These are phyloP conservation scores for Syrmaticus mikado DNA, from an alignment of 2,113 vertebrate genomes.

Conservation along the genomic window DNA sequence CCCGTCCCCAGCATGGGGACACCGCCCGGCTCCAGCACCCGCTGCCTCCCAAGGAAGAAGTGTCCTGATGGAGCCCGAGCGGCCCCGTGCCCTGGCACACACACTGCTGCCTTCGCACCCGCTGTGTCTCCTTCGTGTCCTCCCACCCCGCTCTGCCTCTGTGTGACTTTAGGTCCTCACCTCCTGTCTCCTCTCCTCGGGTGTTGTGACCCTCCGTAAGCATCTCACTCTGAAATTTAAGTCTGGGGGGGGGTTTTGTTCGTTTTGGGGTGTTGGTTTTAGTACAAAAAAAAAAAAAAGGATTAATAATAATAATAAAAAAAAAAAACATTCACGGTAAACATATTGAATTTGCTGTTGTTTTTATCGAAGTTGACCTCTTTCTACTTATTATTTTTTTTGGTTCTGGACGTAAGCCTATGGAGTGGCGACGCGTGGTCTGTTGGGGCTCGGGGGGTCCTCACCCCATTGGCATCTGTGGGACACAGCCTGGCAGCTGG, in stretches of 20 bases:
- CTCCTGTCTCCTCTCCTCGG: slow-evolving; percentile 45
- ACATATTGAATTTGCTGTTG: no score
- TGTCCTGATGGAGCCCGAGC: slow-evolving; percentile 31
- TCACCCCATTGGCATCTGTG: neutral
- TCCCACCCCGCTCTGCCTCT: slow-evolving; percentile 17
- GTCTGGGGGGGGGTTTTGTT: neutral
- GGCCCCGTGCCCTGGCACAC: slow-evolving; percentile 19
- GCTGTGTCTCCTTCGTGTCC: neutral
- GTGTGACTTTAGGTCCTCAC: slow-evolving; percentile 48
- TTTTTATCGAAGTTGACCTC: no score
- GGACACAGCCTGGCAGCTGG: no score
- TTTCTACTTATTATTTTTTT: no score
- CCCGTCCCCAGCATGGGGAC: neutral
- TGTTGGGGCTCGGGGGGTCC: neutral
- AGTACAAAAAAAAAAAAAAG: no score
- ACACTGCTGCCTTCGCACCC: neutral
- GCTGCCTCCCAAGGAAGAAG: slow-evolving; percentile 4
- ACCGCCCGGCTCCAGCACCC: neutral
- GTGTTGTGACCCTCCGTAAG: slow-evolving; percentile 70
- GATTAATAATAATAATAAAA: no score
- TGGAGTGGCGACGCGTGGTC: neutral
- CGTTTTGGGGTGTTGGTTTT: slow-evolving; percentile 64
- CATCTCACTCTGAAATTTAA: slow-evolving; percentile 74
- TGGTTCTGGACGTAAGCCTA: no score
- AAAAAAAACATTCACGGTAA: no score